Conservation (phyloP, 2,113 vertebrate species). For the Conger conger region DNA sequence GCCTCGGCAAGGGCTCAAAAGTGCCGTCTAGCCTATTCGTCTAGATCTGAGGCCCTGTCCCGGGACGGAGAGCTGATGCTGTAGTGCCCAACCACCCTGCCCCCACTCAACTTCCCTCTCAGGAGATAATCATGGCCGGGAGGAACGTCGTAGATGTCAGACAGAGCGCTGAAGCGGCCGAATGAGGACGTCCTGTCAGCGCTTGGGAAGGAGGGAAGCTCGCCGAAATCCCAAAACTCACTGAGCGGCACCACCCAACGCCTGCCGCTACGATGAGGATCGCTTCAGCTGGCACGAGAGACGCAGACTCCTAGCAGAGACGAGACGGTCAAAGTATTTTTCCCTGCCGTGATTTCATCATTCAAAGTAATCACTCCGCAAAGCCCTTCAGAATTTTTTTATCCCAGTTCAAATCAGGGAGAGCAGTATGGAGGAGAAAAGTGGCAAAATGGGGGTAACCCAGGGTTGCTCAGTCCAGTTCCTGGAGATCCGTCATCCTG, state of each 20-base stretch:
- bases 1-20: too few species aligned
- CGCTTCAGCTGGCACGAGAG: background rate
- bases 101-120: slow-evolving; percentile 87
- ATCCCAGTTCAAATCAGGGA: too few species aligned
- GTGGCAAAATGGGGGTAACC: background rate
- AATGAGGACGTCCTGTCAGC: slow-evolving; percentile 98
- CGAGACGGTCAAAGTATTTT: background rate
- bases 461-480: background rate
- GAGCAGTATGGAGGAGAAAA: too few species aligned
- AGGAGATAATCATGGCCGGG: slow-evolving; percentile 95
- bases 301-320: background rate
- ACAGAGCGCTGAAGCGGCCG: slow-evolving; percentile 93
- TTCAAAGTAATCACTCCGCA: too few species aligned
- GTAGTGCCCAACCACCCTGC: too few species aligned
- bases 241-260: too few species aligned
- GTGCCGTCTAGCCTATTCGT: too few species aligned
- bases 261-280: fast-evolving
- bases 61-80: too few species aligned
- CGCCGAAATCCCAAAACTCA: too few species aligned
- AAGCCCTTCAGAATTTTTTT: background rate
- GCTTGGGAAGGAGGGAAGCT: slow-evolving; percentile 72
- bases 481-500: too few species aligned
- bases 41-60: too few species aligned
- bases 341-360: too few species aligned
- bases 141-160: slow-evolving; percentile 85